These are phyloP conservation scores for Teinopalpus imperialis DNA, from an alignment of 2,888 invertebrate genomes.

Conservation along the genomic window DNA sequence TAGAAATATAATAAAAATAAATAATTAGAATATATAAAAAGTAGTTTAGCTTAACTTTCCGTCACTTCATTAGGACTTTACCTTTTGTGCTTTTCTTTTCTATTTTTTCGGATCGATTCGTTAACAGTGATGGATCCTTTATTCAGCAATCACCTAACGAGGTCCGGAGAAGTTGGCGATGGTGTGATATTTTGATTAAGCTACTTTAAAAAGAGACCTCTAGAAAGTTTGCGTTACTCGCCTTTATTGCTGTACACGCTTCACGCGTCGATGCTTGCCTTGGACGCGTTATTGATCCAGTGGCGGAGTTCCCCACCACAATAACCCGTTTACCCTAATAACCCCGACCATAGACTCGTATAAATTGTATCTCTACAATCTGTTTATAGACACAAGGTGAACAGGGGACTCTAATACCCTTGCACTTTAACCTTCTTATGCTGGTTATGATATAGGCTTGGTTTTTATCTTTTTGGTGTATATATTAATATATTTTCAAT, in stretches of 20 bases:
- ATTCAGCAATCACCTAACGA: too few species aligned
- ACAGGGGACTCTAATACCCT: background rate
- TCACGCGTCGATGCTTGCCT: background rate
- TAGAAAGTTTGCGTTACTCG: background rate
- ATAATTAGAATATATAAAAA: too few species aligned
- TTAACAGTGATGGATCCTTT: too few species aligned
- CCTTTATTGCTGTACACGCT: background rate
- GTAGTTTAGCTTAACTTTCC: too few species aligned
- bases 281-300: slow-evolving; percentile 54
- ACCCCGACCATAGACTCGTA: slow-evolving; percentile 46
- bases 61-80: too few species aligned
- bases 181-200: too few species aligned
- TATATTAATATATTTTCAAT: too few species aligned
- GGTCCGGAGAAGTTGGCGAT: too few species aligned
- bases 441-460: background rate
- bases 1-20: too few species aligned
- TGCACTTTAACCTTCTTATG: slow-evolving; percentile 8
- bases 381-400: slow-evolving; percentile 1
- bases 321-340: slow-evolving; percentile 57
- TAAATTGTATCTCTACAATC: background rate
- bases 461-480: background rate
- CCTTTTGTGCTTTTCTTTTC: too few species aligned
- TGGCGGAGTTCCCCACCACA: slow-evolving; percentile 46
- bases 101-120: too few species aligned
- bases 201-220: too few species aligned